A percentile compares a stretch with the other conserved stretches of the same genome.
Evolutionary conservation across 2,797 vertebrate genomes (phyloP).

Genomic region (Paguma larvata): DNA sequence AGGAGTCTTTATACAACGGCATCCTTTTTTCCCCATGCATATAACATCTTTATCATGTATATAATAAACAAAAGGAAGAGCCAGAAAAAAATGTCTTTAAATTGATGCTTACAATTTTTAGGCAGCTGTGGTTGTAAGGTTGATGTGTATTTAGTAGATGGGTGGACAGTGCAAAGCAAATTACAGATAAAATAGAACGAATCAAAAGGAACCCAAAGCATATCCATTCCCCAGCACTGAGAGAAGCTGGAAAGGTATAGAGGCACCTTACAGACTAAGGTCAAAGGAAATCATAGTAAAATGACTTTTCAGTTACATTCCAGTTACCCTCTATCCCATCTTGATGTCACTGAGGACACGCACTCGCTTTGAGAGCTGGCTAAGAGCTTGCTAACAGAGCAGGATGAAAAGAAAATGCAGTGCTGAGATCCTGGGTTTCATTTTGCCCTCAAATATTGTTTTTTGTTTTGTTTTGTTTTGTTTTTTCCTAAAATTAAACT

Average conservation of each 20-base stretch:
- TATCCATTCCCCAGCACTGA: background rate
- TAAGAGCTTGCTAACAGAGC: background rate
- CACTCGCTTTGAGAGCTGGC: background rate
- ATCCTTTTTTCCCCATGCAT: background rate
- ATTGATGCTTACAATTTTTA: conserved; percentile 11
- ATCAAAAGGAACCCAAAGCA: background rate
- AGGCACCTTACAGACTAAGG: background rate
- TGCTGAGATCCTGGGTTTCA: background rate
- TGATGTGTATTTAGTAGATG: background rate
- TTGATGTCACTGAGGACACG: background rate
- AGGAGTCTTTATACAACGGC: background rate
- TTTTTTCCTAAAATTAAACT: conserved; percentile 55
- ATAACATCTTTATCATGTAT: background rate
- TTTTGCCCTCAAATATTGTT: background rate
- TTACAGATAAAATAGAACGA: background rate
- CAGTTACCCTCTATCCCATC: background rate
- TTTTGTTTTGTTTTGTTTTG: too few relatives aligned
- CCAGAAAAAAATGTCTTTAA: background rate
- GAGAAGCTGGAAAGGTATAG: background rate
- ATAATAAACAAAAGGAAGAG: conserved; percentile 24
- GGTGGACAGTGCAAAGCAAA: background rate
- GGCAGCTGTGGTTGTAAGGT: background rate
- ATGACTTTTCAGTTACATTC: conserved; percentile 50
- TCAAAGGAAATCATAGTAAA: conserved; percentile 49
- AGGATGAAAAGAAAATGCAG: background rate